Evolutionary conservation across 1,140 invertebrate species (phyloP).

Genomic region (Drosophila pachea): DNA sequence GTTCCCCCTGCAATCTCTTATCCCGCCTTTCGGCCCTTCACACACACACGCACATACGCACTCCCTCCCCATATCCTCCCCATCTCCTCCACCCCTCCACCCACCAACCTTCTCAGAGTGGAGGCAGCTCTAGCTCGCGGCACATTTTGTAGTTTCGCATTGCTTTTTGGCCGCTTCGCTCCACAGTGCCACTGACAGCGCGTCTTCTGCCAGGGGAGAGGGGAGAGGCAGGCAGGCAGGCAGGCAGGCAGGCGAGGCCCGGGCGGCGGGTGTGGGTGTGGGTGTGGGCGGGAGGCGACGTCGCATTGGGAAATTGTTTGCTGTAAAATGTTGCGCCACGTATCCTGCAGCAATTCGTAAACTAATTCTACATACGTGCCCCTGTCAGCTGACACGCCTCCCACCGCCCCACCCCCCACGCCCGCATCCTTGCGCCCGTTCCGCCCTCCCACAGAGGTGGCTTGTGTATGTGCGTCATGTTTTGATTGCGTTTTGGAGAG

Average conservation of each 20-base stretch:
- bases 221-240: neutral
- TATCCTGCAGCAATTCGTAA: slow-evolving; percentile 76
- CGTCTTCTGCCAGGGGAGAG: neutral
- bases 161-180: slow-evolving; percentile 10
- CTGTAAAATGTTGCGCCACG: slow-evolving; percentile 73
- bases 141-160: neutral
- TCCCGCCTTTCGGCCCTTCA: too few relatives aligned
- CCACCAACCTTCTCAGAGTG: neutral
- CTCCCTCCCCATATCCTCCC: too few relatives aligned
- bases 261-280: too few relatives aligned
- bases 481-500: slow-evolving; percentile 49
- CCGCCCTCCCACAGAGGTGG: slow-evolving; percentile 7
- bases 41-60: too few relatives aligned
- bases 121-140: neutral
- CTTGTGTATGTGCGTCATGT: slow-evolving; percentile 56
- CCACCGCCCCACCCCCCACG: neutral
- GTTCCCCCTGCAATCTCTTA: too few relatives aligned
- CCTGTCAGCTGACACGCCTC: slow-evolving; percentile 51
- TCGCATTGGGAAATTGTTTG: slow-evolving; percentile 55
- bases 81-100: too few relatives aligned
- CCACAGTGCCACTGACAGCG: slow-evolving; percentile 34
- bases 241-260: too few relatives aligned
- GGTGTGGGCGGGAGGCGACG: neutral
- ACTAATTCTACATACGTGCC: slow-evolving; percentile 76
- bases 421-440: neutral